These are phyloP conservation scores for Dendrolimus houi DNA, from an alignment of 2,888 invertebrate species.

Conservation along the genomic window DNA sequence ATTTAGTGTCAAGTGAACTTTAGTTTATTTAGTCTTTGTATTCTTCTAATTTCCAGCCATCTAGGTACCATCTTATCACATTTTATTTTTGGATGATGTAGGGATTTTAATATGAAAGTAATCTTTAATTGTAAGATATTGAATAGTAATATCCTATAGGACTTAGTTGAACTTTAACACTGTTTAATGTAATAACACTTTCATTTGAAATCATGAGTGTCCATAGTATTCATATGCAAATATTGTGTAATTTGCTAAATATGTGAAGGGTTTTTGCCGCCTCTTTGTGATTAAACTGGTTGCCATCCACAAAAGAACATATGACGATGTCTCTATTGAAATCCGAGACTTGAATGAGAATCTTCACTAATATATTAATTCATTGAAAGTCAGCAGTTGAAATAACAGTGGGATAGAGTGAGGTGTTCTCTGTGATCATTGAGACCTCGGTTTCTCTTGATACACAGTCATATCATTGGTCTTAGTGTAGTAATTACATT, in stretches of 20 bases:
- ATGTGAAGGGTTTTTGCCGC: constrained; percentile 71
- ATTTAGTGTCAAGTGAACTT: no score
- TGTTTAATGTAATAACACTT: constrained; percentile 57
- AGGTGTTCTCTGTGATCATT: neutral
- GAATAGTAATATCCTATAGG: no score
- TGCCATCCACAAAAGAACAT: constrained; percentile 49
- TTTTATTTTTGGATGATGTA: no score
- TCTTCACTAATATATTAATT: constrained; percentile 15
- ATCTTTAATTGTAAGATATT: no score
- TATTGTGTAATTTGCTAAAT: constrained; percentile 72
- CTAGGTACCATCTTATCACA: no score
- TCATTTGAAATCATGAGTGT: constrained; percentile 43
- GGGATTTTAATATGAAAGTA: no score
- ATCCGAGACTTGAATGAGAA: constrained; percentile 20
- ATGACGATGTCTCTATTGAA: constrained; percentile 64
- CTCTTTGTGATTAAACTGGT: constrained; percentile 63
- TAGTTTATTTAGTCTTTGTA: no score
- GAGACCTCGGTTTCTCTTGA: neutral
- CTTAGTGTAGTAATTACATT: no score
- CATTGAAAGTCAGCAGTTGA: constrained; percentile 48
- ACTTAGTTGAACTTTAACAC: constrained; percentile 28
- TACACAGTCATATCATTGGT: no score
- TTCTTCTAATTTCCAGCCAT: no score
- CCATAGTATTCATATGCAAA: constrained; percentile 61
- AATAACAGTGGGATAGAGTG: constrained; percentile 45